Base-by-base conservation (phyloP, 2,888 invertebrate species). In the Rhorus exstirpatorius region DNA sequence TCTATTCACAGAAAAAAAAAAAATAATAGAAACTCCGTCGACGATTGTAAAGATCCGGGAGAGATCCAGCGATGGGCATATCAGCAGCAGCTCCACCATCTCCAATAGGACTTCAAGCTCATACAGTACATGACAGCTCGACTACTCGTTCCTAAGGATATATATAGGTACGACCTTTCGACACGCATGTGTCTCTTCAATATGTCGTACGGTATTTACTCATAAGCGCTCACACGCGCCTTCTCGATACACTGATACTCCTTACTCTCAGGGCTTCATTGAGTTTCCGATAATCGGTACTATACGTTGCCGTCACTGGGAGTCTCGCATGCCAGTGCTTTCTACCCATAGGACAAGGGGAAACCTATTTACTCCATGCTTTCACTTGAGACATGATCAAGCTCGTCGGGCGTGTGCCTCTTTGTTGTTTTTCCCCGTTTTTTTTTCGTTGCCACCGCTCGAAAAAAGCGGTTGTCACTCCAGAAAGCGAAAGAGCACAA, bases 321-420 rank as follows among this genome's bases (percentile, higher is more conserved):
- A 46, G 24, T 6, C 44, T 31, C 41, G 38, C 38, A 81, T 41
- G 60, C 14, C 51, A 44, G 60, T 35, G 19, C 19, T 21, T 4
- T 55, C 26, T 58, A 26, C 26, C 35, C 35, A 61, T 31, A 41
- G 19, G 41, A 31, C n/a, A 67, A 51, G 38, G 72, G 53, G 72
- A 81, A 81, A 77, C 60, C 77, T 61, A 77, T 77, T 81, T 68
- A 71, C 81, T 77, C 44, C 67, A 38, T 67, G 53, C 58, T 77
- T 65, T 76, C 71, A 51, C 71, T 72, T 78, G 81, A 81, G 78
- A 81, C 78, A 81, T 78, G 81, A 72, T 81, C 81, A 44, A 58
- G 61, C 78, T 74, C 55, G 38, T 61, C 77, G 41, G 49, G 68
- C 55, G 24, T 67, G 41, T 53, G 49, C 7, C n/a, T 76, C 41